phyloP scores from a whole-genome alignment of 2,888 invertebrate species.

The Hyppa rectilinea region DNA sequence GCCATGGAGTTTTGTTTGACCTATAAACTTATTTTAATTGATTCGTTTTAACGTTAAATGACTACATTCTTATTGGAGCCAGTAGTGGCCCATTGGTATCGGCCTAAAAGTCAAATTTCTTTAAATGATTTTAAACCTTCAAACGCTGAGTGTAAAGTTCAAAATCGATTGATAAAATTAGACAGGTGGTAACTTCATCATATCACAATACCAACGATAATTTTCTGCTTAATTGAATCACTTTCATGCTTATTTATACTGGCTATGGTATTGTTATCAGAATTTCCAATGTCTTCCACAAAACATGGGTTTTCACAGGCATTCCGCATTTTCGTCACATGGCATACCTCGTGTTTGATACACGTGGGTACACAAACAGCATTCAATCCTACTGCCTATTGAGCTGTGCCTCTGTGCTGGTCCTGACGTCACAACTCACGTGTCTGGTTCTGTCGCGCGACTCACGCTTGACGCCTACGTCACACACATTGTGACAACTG shows the following conservation, averaged over 20 bases:
- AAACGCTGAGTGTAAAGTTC: no score
- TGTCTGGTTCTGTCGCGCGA: constrained; percentile 26
- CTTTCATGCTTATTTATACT: background rate
- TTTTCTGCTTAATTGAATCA: background rate
- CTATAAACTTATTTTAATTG: background rate
- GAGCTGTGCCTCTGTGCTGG: constrained; percentile 7
- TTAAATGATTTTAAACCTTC: no score
- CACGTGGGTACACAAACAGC: constrained; percentile 29
- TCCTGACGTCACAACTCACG: constrained; percentile 44
- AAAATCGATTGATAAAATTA: no score
- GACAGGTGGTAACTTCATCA: no score
- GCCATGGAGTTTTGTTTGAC: background rate
- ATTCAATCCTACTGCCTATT: constrained; percentile 18
- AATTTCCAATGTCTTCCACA: background rate
- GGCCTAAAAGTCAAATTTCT: no score
- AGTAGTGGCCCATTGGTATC: no score
- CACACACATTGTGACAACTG: constrained; percentile 55
- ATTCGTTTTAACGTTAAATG: background rate
- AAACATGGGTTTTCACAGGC: background rate
- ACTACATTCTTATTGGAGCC: background rate
- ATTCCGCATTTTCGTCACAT: background rate
- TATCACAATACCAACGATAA: no score
- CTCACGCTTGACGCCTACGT: constrained; percentile 49
- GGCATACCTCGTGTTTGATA: constrained; percentile 5
- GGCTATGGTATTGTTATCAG: background rate